A percentile compares a stretch with the other conserved stretches of the same genome.
These are phyloP conservation scores for Lacerta agilis DNA, from an alignment of 2,797 vertebrate genomes.

Conservation along the genomic window DNA sequence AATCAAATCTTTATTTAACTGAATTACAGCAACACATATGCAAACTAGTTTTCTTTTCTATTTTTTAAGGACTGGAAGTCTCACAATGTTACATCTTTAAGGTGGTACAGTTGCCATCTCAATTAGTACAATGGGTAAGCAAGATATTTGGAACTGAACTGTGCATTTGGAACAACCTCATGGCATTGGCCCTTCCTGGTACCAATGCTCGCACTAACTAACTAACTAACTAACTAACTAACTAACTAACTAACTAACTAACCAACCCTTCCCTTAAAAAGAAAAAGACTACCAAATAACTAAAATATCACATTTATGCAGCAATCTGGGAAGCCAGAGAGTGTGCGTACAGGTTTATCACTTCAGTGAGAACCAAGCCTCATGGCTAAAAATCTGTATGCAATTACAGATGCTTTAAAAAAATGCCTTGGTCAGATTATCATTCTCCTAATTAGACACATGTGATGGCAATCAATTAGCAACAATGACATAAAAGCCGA, in stretches of 20 bases:
- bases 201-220: no score
- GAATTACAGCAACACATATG: not conserved
- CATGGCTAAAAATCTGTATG: constrained; percentile 55
- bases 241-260: no score
- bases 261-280: no score
- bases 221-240: no score
- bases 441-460: constrained; percentile 70
- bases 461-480: constrained; percentile 69
- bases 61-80: not conserved
- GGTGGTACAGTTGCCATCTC: not conserved
- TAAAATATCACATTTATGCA: not conserved
- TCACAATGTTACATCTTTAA: not conserved
- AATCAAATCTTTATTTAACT: constrained; percentile 13
- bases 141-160: not conserved
- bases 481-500: constrained; percentile 69
- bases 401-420: constrained; percentile 53
- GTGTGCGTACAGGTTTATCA: not conserved
- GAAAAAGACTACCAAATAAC: no score
- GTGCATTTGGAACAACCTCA: not conserved
- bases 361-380: not conserved
- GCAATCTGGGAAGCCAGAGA: constrained; percentile 52
- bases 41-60: not conserved
- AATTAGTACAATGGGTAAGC: not conserved
- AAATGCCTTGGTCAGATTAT: constrained; percentile 66
- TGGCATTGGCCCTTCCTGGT: no score